A percentile compares a stretch with the other conserved stretches of the same genome.
Conservation (phyloP, 2,888 invertebrate species). For the Hydroisotoma schaefferi region DNA sequence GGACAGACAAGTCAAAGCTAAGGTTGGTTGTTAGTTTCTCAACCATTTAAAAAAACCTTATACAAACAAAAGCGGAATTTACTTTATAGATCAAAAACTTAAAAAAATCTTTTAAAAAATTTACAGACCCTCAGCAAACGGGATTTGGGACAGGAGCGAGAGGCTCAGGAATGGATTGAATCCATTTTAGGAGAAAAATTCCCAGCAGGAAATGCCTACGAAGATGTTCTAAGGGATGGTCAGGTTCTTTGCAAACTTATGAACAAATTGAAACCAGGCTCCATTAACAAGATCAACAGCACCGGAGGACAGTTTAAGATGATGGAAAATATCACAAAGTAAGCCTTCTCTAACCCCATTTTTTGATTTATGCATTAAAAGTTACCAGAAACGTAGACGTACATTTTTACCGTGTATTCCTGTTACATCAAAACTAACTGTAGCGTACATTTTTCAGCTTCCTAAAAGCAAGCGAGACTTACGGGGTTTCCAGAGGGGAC, state of each 20-base stretch:
- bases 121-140: slow-evolving; percentile 77
- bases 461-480: slow-evolving; percentile 77
- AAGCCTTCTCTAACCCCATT: slow-evolving; percentile 54
- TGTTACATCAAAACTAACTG: no score
- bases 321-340: slow-evolving; percentile 99
- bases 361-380: slow-evolving; percentile 7
- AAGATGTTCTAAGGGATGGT: slow-evolving; percentile 88
- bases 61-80: no score
- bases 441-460: no score
- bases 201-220: slow-evolving; percentile 74
- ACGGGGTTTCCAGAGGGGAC: slow-evolving; percentile 86
- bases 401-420: no score
- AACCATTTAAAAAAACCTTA: no score
- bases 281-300: slow-evolving; percentile 84
- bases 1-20: slow-evolving; percentile 85
- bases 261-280: slow-evolving; percentile 87
- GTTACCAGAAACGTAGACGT: no score
- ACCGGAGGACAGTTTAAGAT: slow-evolving; percentile 97
- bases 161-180: slow-evolving; percentile 92
- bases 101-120: slow-evolving; percentile 22
- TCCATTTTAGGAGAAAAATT: slow-evolving; percentile 79
- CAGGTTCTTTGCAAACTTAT: slow-evolving; percentile 88
- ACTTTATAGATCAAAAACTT: slow-evolving; percentile 13
- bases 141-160: slow-evolving; percentile 73
- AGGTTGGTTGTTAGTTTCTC: slow-evolving; percentile 63